phyloP scores from a whole-genome alignment of 1,140 invertebrate genomes.

The Teleopsis dalmanni region DNA sequence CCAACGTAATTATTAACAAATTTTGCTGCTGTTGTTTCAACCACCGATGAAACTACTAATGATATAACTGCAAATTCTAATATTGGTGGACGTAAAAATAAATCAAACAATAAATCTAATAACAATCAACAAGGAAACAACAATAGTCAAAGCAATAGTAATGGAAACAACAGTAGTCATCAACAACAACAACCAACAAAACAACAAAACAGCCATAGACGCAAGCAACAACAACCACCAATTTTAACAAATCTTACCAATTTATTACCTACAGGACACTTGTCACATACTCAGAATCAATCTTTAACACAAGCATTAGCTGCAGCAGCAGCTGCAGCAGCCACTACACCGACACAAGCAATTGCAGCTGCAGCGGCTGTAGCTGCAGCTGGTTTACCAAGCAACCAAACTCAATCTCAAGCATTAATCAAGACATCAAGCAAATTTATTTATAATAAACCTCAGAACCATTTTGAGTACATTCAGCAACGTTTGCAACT shows the following conservation, averaged over 20 bases:
- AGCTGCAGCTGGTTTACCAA: background rate
- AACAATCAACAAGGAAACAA: conserved; percentile 12
- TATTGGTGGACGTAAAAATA: conserved; percentile 10
- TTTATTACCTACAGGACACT: background rate
- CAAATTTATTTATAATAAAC: conserved; percentile 40
- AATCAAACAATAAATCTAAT: conserved; percentile 10
- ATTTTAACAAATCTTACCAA: conserved; percentile 16
- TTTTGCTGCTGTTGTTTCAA: conserved; percentile 43
- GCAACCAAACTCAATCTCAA: conserved; percentile 14
- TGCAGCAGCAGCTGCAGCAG: conserved; percentile 17
- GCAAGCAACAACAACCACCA: conserved; percentile 11
- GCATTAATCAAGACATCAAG: conserved; percentile 33
- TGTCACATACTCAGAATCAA: conserved; percentile 14
- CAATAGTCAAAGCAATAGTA: conserved; percentile 18
- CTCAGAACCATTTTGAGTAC: conserved; percentile 37
- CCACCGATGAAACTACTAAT: conserved; percentile 15
- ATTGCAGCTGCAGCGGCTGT: conserved; percentile 15
- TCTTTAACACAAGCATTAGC: conserved; percentile 28
- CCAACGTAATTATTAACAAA: conserved; percentile 62
- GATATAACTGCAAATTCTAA: conserved; percentile 6
- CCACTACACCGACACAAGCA: conserved; percentile 8
- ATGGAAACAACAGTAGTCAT: conserved; percentile 9
- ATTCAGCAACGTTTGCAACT: conserved; percentile 36
- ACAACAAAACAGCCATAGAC: conserved; percentile 10
- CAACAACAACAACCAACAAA: conserved; percentile 15